Evolutionary conservation across 2,888 invertebrate species (phyloP).

Genomic region (Heliconius charithonia): DNA sequence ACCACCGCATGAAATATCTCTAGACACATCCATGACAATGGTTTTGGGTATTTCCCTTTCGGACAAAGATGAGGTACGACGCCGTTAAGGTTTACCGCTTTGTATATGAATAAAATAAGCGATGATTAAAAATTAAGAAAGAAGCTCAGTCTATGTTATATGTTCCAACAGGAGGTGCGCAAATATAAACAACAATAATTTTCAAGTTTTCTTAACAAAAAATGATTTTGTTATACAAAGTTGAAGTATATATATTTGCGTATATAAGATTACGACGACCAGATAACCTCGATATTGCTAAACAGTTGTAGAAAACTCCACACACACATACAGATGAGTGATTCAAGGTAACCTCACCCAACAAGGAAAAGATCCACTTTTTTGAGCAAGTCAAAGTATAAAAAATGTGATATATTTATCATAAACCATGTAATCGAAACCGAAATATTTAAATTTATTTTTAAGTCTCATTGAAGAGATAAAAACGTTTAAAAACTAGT

Average conservation of each 20-base stretch:
- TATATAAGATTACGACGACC: constrained; percentile 7
- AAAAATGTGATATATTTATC: constrained; percentile 22
- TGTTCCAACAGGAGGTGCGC: neutral
- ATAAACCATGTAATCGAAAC: neutral
- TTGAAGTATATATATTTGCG: constrained; percentile 7
- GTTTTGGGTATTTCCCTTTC: too few species aligned
- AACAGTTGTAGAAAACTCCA: constrained; percentile 36
- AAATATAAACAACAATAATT: neutral
- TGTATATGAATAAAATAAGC: too few species aligned
- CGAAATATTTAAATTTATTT: neutral
- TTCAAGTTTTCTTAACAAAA: neutral
- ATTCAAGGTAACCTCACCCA: constrained; percentile 63
- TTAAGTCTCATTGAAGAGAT: neutral
- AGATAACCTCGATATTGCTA: constrained; percentile 51
- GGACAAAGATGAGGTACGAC: too few species aligned
- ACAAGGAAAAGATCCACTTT: constrained; percentile 63
- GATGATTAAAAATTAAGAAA: too few species aligned
- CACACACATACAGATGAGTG: constrained; percentile 52
- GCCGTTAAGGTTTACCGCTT: too few species aligned
- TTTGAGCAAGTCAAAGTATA: constrained; percentile 39
- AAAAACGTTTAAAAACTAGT: neutral
- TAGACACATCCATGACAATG: too few species aligned
- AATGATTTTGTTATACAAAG: neutral
- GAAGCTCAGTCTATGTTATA: too few species aligned
- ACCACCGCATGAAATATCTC: too few species aligned